Evolutionary conservation across 2,797 vertebrate genomes (phyloP).

Genomic region (Acropternis orthonyx): DNA sequence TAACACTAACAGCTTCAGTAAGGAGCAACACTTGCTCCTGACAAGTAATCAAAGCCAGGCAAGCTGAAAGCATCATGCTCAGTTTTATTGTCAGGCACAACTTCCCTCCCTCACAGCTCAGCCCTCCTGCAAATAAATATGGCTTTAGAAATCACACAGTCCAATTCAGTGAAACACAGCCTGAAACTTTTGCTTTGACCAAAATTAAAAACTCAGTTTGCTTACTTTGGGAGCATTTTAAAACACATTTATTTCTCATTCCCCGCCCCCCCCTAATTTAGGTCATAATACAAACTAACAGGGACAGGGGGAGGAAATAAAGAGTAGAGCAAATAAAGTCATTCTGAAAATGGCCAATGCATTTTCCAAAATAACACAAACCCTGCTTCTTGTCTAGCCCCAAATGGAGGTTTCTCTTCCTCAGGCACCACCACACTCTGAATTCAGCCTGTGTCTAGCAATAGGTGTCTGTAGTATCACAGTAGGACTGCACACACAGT

Average conservation of each 20-base stretch:
- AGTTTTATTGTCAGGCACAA: neutral
- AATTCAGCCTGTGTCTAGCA: neutral
- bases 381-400: neutral
- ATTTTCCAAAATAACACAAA: neutral
- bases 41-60: neutral
- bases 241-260: neutral
- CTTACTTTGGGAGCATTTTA: neutral
- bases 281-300: neutral
- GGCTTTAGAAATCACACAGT: neutral
- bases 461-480: rapidly evolving
- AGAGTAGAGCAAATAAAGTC: neutral
- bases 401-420: neutral
- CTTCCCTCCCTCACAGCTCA: neutral
- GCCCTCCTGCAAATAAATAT: neutral
- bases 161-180: neutral
- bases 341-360: neutral
- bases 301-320: neutral
- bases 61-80: neutral
- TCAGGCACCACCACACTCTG: neutral
- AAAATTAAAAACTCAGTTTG: neutral
- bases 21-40: neutral
- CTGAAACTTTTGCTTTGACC: neutral
- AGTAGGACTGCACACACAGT: neutral
- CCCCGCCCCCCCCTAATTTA: neutral
- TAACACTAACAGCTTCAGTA: neutral